These are phyloP conservation scores for Reticulitermes lucifugus DNA, from an alignment of 2,888 invertebrate species.

Conservation along the genomic window DNA sequence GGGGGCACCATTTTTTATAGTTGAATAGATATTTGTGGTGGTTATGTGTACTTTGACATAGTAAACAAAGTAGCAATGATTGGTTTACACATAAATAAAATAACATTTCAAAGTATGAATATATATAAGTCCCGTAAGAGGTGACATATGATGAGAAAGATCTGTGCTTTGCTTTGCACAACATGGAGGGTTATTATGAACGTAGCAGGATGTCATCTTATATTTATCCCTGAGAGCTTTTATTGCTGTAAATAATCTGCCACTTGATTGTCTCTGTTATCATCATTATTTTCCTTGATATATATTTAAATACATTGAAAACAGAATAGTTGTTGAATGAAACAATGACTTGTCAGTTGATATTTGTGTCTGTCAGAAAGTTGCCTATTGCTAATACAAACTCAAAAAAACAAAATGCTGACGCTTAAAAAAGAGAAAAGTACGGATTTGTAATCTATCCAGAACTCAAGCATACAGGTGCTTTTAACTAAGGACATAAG, in stretches of 20 bases:
- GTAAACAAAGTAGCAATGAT: slow-evolving; percentile 39
- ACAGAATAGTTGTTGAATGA: slow-evolving; percentile 43
- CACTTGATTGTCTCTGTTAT: slow-evolving; percentile 48
- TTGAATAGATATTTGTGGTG: slow-evolving; percentile 50
- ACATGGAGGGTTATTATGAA: slow-evolving; percentile 33
- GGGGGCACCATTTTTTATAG: slow-evolving; percentile 51
- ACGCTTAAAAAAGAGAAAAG: slow-evolving; percentile 45
- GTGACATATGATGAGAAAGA: slow-evolving; percentile 41
- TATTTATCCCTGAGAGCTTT: slow-evolving; percentile 46
- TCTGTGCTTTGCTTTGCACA: slow-evolving; percentile 34
- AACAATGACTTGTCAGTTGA: slow-evolving; percentile 33
- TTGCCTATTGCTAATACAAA: slow-evolving; percentile 46
- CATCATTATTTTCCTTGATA: slow-evolving; percentile 48
- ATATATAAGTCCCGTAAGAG: slow-evolving; percentile 33
- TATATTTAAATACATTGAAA: slow-evolving; percentile 45
- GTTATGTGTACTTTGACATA: slow-evolving; percentile 50
- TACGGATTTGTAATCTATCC: slow-evolving; percentile 26
- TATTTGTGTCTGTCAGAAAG: slow-evolving; percentile 46
- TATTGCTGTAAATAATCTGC: slow-evolving; percentile 49
- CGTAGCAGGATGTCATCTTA: slow-evolving; percentile 40
- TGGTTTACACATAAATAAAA: slow-evolving; percentile 49
- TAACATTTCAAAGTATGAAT: slow-evolving; percentile 41
- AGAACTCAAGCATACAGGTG: slow-evolving; percentile 9
- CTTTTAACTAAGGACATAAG: not conserved
- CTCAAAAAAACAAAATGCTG: slow-evolving; percentile 39